Evolutionary conservation across 2,113 vertebrate genomes (phyloP).

Genomic region (Sitta europaea): DNA sequence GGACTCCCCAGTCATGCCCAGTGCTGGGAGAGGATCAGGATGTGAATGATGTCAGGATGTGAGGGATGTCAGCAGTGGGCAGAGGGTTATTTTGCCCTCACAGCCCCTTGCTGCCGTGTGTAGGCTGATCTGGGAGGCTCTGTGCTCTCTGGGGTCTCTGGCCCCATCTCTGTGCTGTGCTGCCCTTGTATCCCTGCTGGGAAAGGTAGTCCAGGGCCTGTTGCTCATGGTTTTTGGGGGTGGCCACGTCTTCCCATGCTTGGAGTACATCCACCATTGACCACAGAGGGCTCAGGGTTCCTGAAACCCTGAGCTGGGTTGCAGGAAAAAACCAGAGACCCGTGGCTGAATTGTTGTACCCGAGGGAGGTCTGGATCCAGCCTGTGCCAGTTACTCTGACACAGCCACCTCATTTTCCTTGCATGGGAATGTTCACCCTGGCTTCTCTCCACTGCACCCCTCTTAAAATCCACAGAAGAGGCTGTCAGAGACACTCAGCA

Average conservation of each 20-base stretch:
- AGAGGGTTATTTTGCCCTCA: neutral
- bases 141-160: neutral
- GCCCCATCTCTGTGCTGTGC: neutral
- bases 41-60: neutral
- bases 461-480: neutral
- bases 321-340: neutral
- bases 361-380: neutral
- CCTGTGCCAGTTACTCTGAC: neutral
- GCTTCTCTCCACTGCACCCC: neutral
- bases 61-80: neutral
- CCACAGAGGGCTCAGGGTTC: neutral
- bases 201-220: neutral
- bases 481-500: neutral
- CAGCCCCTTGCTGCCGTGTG: neutral
- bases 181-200: neutral
- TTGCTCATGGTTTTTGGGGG: neutral
- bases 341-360: neutral
- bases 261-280: neutral
- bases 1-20: neutral
- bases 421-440: neutral
- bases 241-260: neutral
- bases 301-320: neutral
- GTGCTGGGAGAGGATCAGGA: neutral
- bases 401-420: neutral
- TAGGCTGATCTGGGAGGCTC: neutral